phyloP scores from a whole-genome alignment of 2,797 vertebrate species.

The Ctenochaetus hawaiiensis region DNA sequence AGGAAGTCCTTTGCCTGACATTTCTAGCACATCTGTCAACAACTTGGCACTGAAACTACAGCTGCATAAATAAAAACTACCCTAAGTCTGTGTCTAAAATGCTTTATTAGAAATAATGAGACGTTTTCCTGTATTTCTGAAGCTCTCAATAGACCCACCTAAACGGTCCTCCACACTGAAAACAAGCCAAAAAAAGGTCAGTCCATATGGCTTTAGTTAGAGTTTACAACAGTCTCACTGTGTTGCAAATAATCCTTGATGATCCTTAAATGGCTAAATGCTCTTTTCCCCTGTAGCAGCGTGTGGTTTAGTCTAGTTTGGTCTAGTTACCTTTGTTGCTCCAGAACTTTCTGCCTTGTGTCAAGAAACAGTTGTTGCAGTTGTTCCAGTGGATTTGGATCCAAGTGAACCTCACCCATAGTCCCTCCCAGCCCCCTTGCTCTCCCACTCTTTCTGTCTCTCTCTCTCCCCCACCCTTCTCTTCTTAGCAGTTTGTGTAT shows the following conservation, averaged over 20 bases:
- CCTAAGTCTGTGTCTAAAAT: neutral
- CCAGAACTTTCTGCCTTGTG: constrained; percentile 48
- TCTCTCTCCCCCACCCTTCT: constrained; percentile 22
- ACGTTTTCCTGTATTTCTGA: constrained; percentile 1
- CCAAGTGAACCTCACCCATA: constrained; percentile 37
- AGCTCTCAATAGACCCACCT: neutral
- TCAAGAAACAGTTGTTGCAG: constrained; percentile 28
- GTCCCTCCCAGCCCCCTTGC: constrained; percentile 37
- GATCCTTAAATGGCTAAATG: constrained; percentile 1
- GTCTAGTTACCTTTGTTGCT: constrained; percentile 9
- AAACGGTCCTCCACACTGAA: neutral
- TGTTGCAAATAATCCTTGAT: neutral
- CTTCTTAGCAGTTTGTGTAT: constrained; percentile 40
- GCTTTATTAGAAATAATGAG: neutral
- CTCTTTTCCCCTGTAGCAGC: neutral
- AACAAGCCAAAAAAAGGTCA: constrained; percentile 1
- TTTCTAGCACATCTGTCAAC: neutral
- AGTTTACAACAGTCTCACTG: constrained; percentile 1
- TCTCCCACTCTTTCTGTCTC: no score
- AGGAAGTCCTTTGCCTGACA: constrained; percentile 33
- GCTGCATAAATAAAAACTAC: neutral
- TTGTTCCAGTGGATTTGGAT: constrained; percentile 46
- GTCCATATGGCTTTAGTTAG: constrained; percentile 7
- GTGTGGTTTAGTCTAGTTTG: neutral
- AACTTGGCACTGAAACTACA: neutral